Base-by-base conservation (phyloP, 2,888 invertebrate species). In the Crematogaster levior region DNA sequence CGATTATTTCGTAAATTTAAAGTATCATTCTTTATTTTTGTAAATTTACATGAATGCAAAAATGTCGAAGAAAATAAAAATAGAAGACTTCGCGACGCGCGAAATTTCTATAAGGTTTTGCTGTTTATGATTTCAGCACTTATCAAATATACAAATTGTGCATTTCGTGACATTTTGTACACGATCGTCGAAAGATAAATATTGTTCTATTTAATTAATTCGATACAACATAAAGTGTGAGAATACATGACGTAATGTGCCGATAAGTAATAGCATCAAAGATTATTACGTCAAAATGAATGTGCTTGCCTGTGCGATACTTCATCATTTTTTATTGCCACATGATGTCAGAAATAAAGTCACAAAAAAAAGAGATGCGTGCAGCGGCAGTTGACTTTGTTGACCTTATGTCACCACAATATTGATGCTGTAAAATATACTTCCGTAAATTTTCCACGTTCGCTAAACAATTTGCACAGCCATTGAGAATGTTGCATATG, bases 401-500 rank as follows among this genome's bases (percentile, higher is more conserved):
- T 75, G 10, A 53, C 6, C 18, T 1, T 40, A 34, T 27, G 12
- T 0, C 3, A 24, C 12, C n/a, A 18, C 30, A 30, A 37, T 15
- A 24, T 4, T 7, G 1, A 30, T n/a, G 43, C n/a, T 7, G 3
- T 40, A 68, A 51, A 34, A 48, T 34, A 40, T 21, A 27, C 9
- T 75, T 51, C n/a, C 24, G 12, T 18, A 30, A 30, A 18, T 43
- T 60, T 60, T 10, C 3, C 27, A 27, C 30, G 10, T 5, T 58
- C n/a, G 5, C 2, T 15, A 27, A 72, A 72, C n/a, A 61, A 34
- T 75, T 75, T 75, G 34, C 27, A 65, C 65, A 75, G 75, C 65
- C n/a, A 37, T 1, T 4, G n/a, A 5, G 6, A 34, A 60, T 75
- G 40, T 75, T 37, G 5, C 18, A 21, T 24, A n/a, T 65, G 51